Evolutionary conservation across 2,888 invertebrate genomes (phyloP), one percentile per base, ranked within the genome.

Genomic region (Ochlodes sylvanus): DNA sequence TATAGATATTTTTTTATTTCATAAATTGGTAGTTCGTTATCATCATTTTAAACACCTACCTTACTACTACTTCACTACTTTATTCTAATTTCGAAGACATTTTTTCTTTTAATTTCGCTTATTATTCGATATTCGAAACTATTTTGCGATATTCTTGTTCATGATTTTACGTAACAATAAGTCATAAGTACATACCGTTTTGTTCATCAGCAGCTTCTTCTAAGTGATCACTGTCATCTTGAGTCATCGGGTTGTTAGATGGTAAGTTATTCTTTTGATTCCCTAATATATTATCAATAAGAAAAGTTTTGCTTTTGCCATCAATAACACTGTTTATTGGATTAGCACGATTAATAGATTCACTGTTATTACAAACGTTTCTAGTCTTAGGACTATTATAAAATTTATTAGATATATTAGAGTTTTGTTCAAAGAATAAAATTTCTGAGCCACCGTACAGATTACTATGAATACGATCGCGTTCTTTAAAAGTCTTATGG

Each of bases 211-310:
- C 82, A 44, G 79, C 77, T 82, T 90, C 92, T 78, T 91, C 92
- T 74, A 79, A 76, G 63, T 74, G 78, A 56, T 85, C 84, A 57
- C 69, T 72, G 19, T 80, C 81, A 50, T 86, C 83, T 68, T 77
- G 78, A 47, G 63, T 67, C 34, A 73, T 63, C 32, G 75, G 69
- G 63, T 76, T 75, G 42, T 77, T 75, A 63, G 73, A 74, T 69
- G 77, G 75, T n/a, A 77, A 70, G 70, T 75, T 81, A 70, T 71
- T 82, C 76, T 83, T 87, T 75, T 87, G 83, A 72, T 89, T 92
- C 14, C 94, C 94, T 81, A 94, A 84, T 75, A 94, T 94, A 80
- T 87, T 94, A 77, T 94, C 94, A 72, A 94, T 94, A 10, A 94
- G 86, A 82, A 94, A 94, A 34, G 94, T 94, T 84, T 93, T 94